Evolutionary conservation across 2,113 vertebrate genomes (phyloP).

Genomic region (Tragelaphus imberbis): DNA sequence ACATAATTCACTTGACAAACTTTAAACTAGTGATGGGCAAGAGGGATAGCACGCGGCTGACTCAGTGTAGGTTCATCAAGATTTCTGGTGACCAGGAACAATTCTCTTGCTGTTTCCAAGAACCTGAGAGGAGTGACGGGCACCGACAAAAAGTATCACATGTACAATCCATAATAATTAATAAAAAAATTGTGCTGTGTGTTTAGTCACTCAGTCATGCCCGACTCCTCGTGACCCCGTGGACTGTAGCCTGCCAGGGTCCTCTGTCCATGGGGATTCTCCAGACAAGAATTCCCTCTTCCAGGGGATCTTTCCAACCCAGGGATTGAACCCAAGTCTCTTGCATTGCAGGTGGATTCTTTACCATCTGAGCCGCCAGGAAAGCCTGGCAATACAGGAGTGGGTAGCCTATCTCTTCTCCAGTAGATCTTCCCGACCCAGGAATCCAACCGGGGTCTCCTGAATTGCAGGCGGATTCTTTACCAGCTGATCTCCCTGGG

Average conservation of each 20-base stretch:
- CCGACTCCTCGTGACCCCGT: accelerated
- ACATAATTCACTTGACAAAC: background rate
- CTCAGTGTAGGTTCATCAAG: background rate
- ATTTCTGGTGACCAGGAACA: background rate
- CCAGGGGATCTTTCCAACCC: background rate
- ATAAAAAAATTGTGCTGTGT: background rate
- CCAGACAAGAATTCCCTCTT: background rate
- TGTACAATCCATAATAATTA: background rate
- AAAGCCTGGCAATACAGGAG: background rate
- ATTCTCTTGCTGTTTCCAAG: background rate
- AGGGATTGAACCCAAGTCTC: background rate
- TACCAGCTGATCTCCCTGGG: background rate
- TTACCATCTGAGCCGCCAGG: background rate
- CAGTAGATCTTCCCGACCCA: background rate
- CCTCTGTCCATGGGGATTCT: background rate
- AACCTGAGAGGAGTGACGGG: background rate
- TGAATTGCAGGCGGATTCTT: background rate
- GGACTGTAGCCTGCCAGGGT: background rate
- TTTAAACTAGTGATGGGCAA: background rate
- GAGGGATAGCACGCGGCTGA: accelerated
- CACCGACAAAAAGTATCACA: background rate
- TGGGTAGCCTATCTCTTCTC: background rate
- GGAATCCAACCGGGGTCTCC: background rate
- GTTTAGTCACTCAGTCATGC: background rate
- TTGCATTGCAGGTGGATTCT: background rate